phyloP scores from a whole-genome alignment of 2,888 invertebrate species.

The Glaucopsyche alexis region DNA sequence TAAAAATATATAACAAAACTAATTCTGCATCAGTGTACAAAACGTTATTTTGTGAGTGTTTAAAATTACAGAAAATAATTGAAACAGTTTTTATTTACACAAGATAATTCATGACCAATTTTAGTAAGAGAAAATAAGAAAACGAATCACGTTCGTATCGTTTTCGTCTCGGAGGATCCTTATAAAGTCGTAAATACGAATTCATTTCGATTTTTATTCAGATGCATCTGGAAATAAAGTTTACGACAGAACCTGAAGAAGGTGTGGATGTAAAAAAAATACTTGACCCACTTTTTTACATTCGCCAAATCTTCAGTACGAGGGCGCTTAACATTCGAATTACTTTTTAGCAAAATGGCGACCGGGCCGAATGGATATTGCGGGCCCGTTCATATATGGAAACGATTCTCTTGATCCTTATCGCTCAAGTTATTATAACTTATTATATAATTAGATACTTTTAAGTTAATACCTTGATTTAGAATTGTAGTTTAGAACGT shows the following conservation, averaged over 20 bases:
- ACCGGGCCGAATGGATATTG: constrained; percentile 25
- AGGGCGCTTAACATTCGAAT: constrained; percentile 38
- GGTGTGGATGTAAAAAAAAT: constrained; percentile 33
- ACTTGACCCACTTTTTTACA: constrained; percentile 39
- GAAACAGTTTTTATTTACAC: not conserved
- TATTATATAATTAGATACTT: not conserved
- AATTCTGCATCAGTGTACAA: too few species aligned
- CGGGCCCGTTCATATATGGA: constrained; percentile 13
- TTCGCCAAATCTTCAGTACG: constrained; percentile 36
- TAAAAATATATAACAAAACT: too few species aligned
- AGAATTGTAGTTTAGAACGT: not conserved
- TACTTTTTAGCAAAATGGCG: constrained; percentile 38
- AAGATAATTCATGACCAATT: not conserved
- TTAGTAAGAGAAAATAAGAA: not conserved
- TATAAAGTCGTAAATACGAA: constrained; percentile 26
- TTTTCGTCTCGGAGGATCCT: not conserved
- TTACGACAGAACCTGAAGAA: constrained; percentile 34
- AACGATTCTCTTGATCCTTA: constrained; percentile 11
- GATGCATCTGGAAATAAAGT: constrained; percentile 27
- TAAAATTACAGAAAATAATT: not conserved
- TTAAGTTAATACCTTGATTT: not conserved
- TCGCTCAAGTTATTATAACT: not conserved
- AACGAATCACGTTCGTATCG: not conserved
- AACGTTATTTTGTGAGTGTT: too few species aligned
- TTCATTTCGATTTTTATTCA: constrained; percentile 30